Conservation (phyloP, 2,797 vertebrate species). For the Hippocampus kuda region DNA sequence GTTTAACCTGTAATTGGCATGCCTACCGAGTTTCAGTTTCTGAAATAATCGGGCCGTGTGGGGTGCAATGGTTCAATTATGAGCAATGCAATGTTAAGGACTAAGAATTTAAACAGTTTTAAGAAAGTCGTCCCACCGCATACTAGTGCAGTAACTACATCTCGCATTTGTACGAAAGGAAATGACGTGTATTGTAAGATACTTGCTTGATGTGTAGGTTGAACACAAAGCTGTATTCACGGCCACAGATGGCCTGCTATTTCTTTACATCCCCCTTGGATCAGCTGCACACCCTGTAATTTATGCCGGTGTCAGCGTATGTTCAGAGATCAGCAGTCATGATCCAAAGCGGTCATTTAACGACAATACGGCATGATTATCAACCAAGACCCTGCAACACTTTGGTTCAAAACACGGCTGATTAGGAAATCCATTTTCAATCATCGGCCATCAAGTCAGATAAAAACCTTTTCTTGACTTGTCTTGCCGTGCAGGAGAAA, state of each 20-base stretch:
- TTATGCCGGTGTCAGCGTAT: slow-evolving; percentile 46
- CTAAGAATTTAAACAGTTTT: neutral
- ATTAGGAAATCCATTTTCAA: slow-evolving; percentile 63
- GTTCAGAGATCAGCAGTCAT: slow-evolving; percentile 54
- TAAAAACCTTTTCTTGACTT: slow-evolving; percentile 16
- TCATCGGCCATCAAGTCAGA: slow-evolving; percentile 39
- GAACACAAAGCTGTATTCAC: slow-evolving; percentile 28
- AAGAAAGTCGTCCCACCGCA: neutral
- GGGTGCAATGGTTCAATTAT: neutral
- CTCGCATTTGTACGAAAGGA: neutral
- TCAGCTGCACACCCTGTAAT: slow-evolving; percentile 44
- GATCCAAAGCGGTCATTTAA: slow-evolving; percentile 57
- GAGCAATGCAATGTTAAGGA: neutral
- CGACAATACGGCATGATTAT: slow-evolving; percentile 67
- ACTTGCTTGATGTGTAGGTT: slow-evolving; percentile 9
- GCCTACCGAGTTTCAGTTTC: no score
- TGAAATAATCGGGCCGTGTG: no score
- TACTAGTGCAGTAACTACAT: neutral
- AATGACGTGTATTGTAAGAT: neutral
- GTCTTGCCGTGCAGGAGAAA: slow-evolving; percentile 3
- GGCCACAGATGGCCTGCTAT: slow-evolving; percentile 32
- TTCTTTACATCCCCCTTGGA: slow-evolving; percentile 28
- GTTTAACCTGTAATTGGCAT: no score
- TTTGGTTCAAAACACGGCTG: slow-evolving; percentile 41
- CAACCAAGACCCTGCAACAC: slow-evolving; percentile 25